A percentile compares a stretch with the other conserved stretches of the same genome.
Evolutionary conservation across 2,113 vertebrate species (phyloP).

Genomic region (Labeo rohita): DNA sequence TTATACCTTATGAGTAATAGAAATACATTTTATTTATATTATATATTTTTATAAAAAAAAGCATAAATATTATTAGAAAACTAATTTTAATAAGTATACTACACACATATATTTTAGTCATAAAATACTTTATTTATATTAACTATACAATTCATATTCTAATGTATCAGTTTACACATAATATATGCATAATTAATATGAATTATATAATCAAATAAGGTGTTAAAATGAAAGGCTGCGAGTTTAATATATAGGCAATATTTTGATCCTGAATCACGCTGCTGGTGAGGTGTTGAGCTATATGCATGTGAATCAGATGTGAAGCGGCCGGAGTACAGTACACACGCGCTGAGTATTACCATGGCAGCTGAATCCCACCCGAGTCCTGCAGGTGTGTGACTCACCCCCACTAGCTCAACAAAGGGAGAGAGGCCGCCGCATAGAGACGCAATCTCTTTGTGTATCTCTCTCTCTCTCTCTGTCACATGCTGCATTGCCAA

Average conservation of each 20-base stretch:
- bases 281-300: neutral
- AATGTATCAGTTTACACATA: too few relatives aligned
- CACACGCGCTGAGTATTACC: constrained; percentile 54
- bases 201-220: neutral
- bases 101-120: too few relatives aligned
- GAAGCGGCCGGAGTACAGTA: constrained; percentile 51
- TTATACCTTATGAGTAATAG: too few relatives aligned
- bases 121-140: neutral
- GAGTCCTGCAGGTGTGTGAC: constrained; percentile 62
- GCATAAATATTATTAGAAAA: too few relatives aligned
- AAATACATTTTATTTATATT: too few relatives aligned
- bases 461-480: constrained; percentile 36
- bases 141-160: neutral
- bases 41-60: too few relatives aligned
- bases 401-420: constrained; percentile 55
- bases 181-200: too few relatives aligned
- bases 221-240: constrained; percentile 17
- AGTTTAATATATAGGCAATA: neutral
- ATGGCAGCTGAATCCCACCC: constrained; percentile 61
- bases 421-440: constrained; percentile 53
- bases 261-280: neutral
- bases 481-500: constrained; percentile 51
- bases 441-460: constrained; percentile 42
- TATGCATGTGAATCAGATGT: constrained; percentile 44
- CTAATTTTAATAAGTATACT: too few relatives aligned